These are phyloP conservation scores for Hydrolagus colliei DNA, from an alignment of 2,797 vertebrate species.

Conservation along the genomic window DNA sequence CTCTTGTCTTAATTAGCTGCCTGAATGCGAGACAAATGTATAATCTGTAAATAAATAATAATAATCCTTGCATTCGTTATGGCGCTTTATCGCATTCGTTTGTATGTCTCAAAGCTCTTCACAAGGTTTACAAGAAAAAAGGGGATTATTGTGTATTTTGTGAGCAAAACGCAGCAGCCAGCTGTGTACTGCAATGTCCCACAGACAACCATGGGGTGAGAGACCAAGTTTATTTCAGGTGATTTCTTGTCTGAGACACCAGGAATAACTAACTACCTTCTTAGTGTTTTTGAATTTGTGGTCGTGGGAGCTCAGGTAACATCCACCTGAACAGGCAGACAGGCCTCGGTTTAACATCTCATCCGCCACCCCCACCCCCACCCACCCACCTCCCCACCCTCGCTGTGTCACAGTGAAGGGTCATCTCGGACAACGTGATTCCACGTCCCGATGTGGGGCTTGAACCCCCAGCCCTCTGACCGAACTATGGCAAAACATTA, in stretches of 20 bases:
- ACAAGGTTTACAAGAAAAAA: background rate
- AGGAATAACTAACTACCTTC: background rate
- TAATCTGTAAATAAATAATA: background rate
- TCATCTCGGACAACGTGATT: background rate
- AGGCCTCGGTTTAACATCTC: background rate
- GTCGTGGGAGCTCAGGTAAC: background rate
- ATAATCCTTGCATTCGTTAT: background rate
- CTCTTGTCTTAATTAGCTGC: background rate
- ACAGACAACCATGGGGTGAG: background rate
- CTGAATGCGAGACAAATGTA: background rate
- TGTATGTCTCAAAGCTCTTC: background rate
- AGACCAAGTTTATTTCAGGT: background rate
- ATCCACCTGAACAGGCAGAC: background rate
- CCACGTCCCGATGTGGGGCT: background rate
- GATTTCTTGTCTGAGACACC: background rate
- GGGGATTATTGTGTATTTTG: background rate
- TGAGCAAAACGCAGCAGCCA: background rate
- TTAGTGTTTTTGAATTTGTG: background rate
- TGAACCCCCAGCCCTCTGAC: too few relatives aligned
- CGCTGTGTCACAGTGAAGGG: background rate
- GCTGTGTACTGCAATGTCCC: too few relatives aligned
- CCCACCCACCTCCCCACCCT: too few relatives aligned
- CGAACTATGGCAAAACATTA: too few relatives aligned
- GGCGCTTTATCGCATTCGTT: background rate
- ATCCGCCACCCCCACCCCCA: background rate